These are phyloP conservation scores for Ibycter americanus DNA, from an alignment of 2,797 vertebrate genomes.

Conservation along the genomic window DNA sequence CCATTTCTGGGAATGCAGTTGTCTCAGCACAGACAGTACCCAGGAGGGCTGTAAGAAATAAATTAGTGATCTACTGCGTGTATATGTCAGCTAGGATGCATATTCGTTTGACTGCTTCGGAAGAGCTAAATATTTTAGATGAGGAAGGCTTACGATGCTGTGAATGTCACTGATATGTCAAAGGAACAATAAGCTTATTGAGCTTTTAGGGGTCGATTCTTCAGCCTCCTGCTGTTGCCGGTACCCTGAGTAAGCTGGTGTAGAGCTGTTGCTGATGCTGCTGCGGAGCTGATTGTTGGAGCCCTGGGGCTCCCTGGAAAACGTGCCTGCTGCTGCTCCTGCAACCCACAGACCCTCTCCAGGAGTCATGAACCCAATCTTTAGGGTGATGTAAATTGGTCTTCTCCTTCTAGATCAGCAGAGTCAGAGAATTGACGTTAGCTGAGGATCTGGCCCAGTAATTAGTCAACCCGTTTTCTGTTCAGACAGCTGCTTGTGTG, in stretches of 20 bases:
- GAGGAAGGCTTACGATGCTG: not conserved
- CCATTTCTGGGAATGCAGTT: constrained; percentile 1
- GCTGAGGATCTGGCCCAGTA: not conserved
- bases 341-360: not conserved
- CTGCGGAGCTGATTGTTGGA: not conserved
- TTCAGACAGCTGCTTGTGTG: not conserved
- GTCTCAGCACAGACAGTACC: constrained; percentile 20
- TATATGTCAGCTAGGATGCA: not conserved
- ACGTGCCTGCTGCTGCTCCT: not conserved
- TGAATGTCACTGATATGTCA: constrained; percentile 6
- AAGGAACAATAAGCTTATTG: not conserved
- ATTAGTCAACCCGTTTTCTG: not conserved
- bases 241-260: not conserved
- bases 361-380: rapidly evolving
- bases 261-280: not conserved
- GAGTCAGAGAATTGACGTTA: not conserved
- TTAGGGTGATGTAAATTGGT: not conserved
- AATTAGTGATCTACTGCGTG: not conserved
- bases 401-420: too few species aligned
- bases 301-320: not conserved
- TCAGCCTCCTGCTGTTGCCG: not conserved
- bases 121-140: constrained; percentile 10
- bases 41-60: constrained; percentile 25
- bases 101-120: not conserved
- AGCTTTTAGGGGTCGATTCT: not conserved